These are phyloP conservation scores for Columbina picui DNA, from an alignment of 2,113 vertebrate species.

Conservation along the genomic window DNA sequence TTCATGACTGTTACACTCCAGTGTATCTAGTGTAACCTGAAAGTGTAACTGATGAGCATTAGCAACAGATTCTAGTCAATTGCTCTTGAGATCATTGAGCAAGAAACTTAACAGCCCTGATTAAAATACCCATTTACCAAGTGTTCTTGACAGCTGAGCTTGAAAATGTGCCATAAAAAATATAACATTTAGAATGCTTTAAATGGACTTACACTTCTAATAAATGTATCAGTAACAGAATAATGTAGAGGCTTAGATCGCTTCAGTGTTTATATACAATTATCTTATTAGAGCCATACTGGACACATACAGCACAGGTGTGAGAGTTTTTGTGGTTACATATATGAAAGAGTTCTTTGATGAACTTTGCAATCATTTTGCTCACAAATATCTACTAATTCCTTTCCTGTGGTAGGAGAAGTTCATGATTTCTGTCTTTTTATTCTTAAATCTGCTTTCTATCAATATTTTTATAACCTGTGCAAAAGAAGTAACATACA, in stretches of 20 bases:
- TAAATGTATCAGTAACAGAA: neutral
- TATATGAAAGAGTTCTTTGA: neutral
- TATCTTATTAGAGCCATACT: neutral
- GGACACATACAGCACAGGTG: neutral
- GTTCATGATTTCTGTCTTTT: neutral
- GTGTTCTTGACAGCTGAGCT: neutral
- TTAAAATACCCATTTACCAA: neutral
- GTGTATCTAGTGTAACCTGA: neutral
- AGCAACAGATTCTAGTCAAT: neutral
- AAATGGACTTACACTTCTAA: neutral
- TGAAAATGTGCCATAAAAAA: neutral
- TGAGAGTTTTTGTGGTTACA: neutral
- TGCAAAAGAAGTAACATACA: neutral
- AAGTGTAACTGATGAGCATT: neutral
- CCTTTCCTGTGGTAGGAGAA: neutral
- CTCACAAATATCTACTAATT: neutral
- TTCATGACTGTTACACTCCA: neutral
- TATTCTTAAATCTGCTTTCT: neutral
- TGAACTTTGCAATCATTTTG: neutral
- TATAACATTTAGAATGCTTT: neutral
- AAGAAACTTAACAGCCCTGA: neutral
- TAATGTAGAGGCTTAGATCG: neutral
- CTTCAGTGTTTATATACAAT: neutral
- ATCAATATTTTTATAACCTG: neutral
- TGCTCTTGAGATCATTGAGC: neutral